A percentile compares a stretch with the other conserved stretches of the same genome.
Evolutionary conservation across 2,113 vertebrate species (phyloP).

Genomic region (Anolis sagrei): DNA sequence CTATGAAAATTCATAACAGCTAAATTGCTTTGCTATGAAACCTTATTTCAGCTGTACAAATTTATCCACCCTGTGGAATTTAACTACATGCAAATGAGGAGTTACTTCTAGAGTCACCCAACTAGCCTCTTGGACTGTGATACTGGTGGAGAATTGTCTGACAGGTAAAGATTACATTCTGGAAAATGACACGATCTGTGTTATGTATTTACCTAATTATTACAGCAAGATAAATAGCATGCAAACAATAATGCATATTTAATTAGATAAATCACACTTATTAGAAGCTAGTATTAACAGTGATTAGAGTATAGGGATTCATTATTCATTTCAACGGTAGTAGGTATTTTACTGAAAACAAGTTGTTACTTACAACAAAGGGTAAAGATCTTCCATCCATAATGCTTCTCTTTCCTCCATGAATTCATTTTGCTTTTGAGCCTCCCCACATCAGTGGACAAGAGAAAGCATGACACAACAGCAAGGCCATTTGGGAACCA

Average conservation of each 20-base stretch:
- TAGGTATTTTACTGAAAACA: neutral
- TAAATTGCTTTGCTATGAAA: conserved; percentile 52
- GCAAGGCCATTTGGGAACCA: neutral
- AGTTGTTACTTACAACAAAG: neutral
- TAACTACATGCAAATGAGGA: conserved; percentile 12
- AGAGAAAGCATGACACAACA: neutral
- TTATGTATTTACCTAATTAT: conserved; percentile 28
- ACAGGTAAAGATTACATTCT: neutral
- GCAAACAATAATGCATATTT: neutral
- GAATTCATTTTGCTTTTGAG: neutral
- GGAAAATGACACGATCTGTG: conserved; percentile 18
- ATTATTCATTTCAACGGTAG: conserved; percentile 22
- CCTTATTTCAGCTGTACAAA: conserved; percentile 13
- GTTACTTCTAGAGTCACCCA: conserved; percentile 22
- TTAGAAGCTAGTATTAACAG: neutral
- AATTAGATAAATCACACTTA: conserved; percentile 34
- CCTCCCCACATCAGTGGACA: neutral
- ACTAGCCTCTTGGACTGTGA: conserved; percentile 16
- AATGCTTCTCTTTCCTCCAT: neutral
- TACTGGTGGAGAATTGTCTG: conserved; percentile 6
- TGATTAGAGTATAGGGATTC: conserved; percentile 5
- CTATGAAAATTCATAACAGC: conserved; percentile 56
- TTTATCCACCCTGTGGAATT: neutral
- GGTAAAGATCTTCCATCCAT: too few relatives aligned
- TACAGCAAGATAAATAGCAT: conserved; percentile 27